A percentile compares a stretch with the other conserved stretches of the same genome.
Conservation (phyloP, 64 coral and sea anemone genomes). For the Actinia tenebrosa region DNA sequence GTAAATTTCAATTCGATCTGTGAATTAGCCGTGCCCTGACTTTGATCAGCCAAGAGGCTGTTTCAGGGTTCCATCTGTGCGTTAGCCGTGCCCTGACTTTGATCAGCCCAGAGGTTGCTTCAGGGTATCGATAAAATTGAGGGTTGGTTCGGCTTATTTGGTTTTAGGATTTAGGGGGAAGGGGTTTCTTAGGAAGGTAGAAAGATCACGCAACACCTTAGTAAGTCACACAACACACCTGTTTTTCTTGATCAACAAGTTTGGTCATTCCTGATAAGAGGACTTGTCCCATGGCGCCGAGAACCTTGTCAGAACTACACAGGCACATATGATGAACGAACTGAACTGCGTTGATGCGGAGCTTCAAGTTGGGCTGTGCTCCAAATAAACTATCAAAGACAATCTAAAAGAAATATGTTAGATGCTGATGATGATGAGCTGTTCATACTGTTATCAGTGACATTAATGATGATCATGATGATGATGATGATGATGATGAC, state of each 20-base stretch:
- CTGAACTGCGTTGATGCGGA: slow-evolving; percentile 70
- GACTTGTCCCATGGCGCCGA: slow-evolving; percentile 68
- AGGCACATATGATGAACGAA: slow-evolving; percentile 91
- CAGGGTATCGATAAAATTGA: too few relatives aligned
- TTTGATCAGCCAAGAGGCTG: too few relatives aligned
- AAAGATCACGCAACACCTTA: background rate
- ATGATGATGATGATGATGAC: background rate
- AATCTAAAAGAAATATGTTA: slow-evolving; percentile 23
- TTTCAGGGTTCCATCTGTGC: too few relatives aligned
- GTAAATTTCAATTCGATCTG: too few relatives aligned
- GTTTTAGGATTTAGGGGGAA: too few relatives aligned
- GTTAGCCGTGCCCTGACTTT: too few relatives aligned
- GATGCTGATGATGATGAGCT: too few relatives aligned
- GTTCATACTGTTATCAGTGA: too few relatives aligned
- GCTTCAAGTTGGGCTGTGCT: slow-evolving; percentile 41
- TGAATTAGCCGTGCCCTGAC: too few relatives aligned
- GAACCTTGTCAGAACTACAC: slow-evolving; percentile 88
- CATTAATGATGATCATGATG: background rate
- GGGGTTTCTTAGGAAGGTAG: too few relatives aligned
- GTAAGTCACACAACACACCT: background rate
- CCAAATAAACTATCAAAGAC: slow-evolving; percentile 92
- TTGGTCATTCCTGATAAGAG: slow-evolving; percentile 59
- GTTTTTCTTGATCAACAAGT: slow-evolving; percentile 23
- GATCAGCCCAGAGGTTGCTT: too few relatives aligned
- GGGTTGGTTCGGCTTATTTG: too few relatives aligned